phyloP scores from a whole-genome alignment of 2,113 vertebrate genomes.

The Nyctibius bracteatus region DNA sequence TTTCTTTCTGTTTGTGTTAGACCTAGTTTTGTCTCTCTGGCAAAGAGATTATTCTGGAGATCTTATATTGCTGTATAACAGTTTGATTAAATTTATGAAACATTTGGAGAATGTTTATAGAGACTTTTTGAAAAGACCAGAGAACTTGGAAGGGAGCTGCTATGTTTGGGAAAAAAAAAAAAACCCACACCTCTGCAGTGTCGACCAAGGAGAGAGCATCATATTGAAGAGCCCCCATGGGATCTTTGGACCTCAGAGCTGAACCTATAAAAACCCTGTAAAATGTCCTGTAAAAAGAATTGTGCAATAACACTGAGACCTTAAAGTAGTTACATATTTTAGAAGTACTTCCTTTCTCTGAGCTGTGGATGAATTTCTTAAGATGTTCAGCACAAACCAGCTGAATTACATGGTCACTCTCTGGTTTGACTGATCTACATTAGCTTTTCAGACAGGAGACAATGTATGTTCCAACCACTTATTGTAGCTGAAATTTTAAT shows the following conservation, averaged over 20 bases:
- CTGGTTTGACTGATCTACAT: neutral
- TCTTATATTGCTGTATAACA: neutral
- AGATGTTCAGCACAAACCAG: neutral
- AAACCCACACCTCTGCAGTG: neutral
- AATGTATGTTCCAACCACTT: neutral
- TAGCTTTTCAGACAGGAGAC: neutral
- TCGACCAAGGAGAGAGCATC: neutral
- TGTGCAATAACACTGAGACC: neutral
- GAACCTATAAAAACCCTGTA: neutral
- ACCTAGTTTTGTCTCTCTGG: neutral
- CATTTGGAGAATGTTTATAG: neutral
- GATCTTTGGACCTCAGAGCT: neutral
- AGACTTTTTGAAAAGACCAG: neutral
- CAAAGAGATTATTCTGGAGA: neutral
- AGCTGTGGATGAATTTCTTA: neutral
- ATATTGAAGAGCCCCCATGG: neutral
- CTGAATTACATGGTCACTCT: neutral
- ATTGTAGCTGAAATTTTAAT: neutral
- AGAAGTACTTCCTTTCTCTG: neutral
- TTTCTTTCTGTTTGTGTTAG: conserved; percentile 21
- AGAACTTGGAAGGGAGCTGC: neutral
- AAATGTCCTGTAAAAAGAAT: neutral
- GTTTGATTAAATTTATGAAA: conserved; percentile 10
- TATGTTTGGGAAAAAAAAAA: neutral
- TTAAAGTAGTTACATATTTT: neutral